phyloP scores from a whole-genome alignment of 1,140 invertebrate species.

The Armadillidium nasatum region DNA sequence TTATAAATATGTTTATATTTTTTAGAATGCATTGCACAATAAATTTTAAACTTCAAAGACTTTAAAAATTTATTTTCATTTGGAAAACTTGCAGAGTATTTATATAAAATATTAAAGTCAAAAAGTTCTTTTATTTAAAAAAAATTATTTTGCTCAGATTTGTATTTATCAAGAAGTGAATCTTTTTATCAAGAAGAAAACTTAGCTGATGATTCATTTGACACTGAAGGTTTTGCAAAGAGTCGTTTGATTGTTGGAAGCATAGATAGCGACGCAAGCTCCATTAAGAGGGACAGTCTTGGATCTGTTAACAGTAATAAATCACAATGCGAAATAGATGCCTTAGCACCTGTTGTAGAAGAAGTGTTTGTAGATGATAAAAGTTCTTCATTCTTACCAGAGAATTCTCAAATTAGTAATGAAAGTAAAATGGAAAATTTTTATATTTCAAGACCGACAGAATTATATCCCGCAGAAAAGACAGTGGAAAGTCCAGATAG shows the following conservation, averaged over 20 bases:
- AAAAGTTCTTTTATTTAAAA: too few relatives aligned
- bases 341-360: not conserved
- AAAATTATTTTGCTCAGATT: not conserved
- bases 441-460: not conserved
- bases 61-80: too few relatives aligned
- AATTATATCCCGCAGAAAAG: not conserved
- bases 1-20: too few relatives aligned
- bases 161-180: not conserved
- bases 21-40: too few relatives aligned
- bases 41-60: too few relatives aligned
- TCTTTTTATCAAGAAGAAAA: not conserved
- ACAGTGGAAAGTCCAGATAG: not conserved
- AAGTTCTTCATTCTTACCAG: not conserved
- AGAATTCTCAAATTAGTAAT: not conserved
- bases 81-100: too few relatives aligned
- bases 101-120: too few relatives aligned
- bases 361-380: not conserved
- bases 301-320: not conserved
- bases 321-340: conserved; percentile 1
- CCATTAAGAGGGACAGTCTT: not conserved
- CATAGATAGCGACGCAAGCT: not conserved
- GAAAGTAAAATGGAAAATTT: not conserved
- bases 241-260: not conserved
- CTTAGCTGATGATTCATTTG: not conserved
- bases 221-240: not conserved